Conservation (phyloP, 64 coral and sea anemone genomes). For the Cladopsammia gracilis region DNA sequence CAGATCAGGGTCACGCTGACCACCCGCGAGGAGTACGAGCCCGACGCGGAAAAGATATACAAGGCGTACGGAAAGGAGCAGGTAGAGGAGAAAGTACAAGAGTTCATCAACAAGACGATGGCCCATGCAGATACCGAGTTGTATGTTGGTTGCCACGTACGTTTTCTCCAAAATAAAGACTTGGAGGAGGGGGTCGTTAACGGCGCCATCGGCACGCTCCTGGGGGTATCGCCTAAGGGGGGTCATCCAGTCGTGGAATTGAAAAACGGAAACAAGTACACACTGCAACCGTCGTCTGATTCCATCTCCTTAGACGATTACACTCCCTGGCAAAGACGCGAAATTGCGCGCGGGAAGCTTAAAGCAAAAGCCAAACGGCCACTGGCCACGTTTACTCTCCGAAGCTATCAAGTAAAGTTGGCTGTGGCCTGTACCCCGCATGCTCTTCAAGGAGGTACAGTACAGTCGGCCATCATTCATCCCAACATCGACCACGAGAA, state of each 20-base stretch:
- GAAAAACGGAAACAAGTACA: neutral
- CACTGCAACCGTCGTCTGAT: neutral
- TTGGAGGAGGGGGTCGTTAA: neutral
- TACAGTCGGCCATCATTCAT: neutral
- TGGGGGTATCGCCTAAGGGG: neutral
- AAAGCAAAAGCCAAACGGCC: neutral
- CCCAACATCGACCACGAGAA: neutral
- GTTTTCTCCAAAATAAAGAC: neutral
- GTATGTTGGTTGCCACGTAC: neutral
- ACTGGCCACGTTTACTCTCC: neutral
- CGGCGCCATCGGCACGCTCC: neutral
- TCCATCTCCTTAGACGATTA: neutral
- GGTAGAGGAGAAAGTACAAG: neutral
- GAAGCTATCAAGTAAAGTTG: neutral
- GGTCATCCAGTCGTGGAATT: neutral
- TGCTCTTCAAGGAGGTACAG: neutral
- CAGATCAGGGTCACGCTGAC: neutral
- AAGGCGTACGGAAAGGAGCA: neutral
- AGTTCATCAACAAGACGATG: neutral
- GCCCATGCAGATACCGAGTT: neutral
- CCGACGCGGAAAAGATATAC: neutral
- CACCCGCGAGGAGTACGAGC: neutral
- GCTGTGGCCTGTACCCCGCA: neutral
- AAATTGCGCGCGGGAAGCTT: neutral
- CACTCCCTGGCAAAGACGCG: neutral